These are phyloP conservation scores for Chymomyza amoena DNA, from an alignment of 2,888 invertebrate species.

Conservation along the genomic window DNA sequence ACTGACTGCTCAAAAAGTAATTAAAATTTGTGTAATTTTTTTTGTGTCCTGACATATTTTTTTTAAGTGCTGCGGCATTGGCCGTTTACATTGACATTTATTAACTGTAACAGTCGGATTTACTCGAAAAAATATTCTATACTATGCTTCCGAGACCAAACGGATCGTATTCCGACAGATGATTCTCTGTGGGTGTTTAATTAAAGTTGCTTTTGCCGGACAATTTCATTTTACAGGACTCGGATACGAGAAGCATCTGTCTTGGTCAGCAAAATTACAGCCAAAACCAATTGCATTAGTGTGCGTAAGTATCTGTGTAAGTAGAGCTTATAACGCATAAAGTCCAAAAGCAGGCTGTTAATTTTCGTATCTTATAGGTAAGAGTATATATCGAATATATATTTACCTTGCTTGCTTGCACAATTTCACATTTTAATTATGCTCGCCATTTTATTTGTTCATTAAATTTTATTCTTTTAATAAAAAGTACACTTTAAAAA, in stretches of 20 bases:
- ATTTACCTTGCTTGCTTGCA: background rate
- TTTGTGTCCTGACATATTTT: conserved; percentile 2
- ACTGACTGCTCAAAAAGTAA: conserved; percentile 48
- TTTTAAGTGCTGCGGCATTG: background rate
- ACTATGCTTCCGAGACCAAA: too few relatives aligned
- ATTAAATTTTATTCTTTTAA: conserved; percentile 17
- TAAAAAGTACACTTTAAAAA: background rate
- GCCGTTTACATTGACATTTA: conserved; percentile 9
- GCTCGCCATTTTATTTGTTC: conserved; percentile 10
- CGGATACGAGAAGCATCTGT: background rate
- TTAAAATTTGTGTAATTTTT: conserved; percentile 44
- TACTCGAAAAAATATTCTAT: background rate
- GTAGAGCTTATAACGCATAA: background rate
- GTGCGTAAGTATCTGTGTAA: background rate
- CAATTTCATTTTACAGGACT: background rate
- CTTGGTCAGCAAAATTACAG: background rate
- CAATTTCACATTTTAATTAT: conserved; percentile 1
- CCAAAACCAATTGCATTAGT: background rate
- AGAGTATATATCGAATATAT: background rate
- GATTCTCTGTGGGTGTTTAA: background rate
- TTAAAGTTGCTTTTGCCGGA: background rate
- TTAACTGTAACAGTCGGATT: background rate
- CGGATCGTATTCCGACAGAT: background rate
- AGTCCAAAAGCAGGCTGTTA: background rate
- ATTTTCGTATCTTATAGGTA: background rate